Base-by-base conservation (phyloP, 2,888 invertebrate species). In the Gortyna flavago region DNA sequence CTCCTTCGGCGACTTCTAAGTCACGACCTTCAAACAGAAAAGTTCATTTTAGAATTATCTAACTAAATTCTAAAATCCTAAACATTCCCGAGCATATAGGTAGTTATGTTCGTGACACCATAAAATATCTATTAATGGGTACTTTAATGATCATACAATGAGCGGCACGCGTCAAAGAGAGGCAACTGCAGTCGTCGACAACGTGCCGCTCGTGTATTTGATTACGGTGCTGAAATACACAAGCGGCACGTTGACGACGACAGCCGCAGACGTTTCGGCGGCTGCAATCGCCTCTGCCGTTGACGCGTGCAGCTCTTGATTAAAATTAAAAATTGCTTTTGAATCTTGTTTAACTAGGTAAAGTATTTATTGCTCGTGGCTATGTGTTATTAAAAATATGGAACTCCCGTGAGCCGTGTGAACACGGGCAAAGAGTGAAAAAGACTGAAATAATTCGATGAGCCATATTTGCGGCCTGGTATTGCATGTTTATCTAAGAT, bases 1-100 rank as follows among this genome's bases (percentile, higher is more conserved):
- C 99, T 71, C 98, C 98, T 94, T 98, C 98, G 89, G 38, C 32
- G 5, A 97, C 97, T 91, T 98, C 97, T 94, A 98, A 95, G 93
- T 99, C 99, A 79, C 97, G 97, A 67, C 98, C 99, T 98, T 79
- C 3, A 80, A 64, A 77, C 18, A 75, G 32, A 79, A 25, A 51
- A 2, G 57, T 38, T 11, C 13, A 0, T 64, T 35, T 59, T 69
- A 57, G 4, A 69, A 69, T 25, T 25, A 25, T 11, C 25, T 54
- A 25, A 25, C 2, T 54, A 54, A 54, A 9, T 54, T 54, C 54
- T 54, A 25, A 54, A 25, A 54, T 54, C 6, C 48, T 11, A 8
- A 57, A n/a, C n/a, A 57, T 51, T 68, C 32, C 48, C 8, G 29
- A 67, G 25, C 32, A 48, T 48, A 48, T n/a, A n/a, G n/a, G 7